Conservation (phyloP, 2,888 invertebrate species). For the Linnaemya vulpina region DNA sequence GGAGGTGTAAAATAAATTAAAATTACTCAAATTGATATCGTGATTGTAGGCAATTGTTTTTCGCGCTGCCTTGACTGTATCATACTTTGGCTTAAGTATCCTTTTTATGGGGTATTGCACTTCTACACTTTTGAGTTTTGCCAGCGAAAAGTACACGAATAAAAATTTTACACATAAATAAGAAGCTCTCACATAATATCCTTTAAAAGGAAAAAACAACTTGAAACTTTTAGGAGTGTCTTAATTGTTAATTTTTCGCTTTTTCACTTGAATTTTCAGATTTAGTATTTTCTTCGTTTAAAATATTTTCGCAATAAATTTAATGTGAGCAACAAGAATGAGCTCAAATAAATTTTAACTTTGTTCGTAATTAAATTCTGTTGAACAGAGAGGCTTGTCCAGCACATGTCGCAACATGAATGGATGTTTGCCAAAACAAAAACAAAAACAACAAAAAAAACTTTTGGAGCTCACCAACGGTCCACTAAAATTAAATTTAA, state of each 20-base stretch:
- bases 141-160: no score
- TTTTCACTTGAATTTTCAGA: neutral
- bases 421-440: conserved; percentile 62
- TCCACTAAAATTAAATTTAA: neutral
- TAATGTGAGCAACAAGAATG: neutral
- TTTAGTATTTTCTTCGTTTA: neutral
- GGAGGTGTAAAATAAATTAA: no score
- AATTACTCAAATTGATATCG: no score
- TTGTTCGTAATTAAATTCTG: conserved; percentile 59
- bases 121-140: no score
- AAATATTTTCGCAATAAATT: conserved; percentile 35
- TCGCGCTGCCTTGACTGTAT: no score
- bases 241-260: conserved; percentile 30
- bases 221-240: neutral
- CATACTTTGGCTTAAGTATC: no score
- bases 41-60: no score
- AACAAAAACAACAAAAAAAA: neutral
- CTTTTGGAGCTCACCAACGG: conserved; percentile 9
- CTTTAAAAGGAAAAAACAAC: neutral
- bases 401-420: conserved; percentile 55
- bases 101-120: no score
- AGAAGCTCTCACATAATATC: neutral
- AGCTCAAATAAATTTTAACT: conserved; percentile 24
- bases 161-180: neutral
- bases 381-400: conserved; percentile 41